Evolutionary conservation across 2,113 vertebrate species (phyloP).

Genomic region (Oceanodroma tethys): DNA sequence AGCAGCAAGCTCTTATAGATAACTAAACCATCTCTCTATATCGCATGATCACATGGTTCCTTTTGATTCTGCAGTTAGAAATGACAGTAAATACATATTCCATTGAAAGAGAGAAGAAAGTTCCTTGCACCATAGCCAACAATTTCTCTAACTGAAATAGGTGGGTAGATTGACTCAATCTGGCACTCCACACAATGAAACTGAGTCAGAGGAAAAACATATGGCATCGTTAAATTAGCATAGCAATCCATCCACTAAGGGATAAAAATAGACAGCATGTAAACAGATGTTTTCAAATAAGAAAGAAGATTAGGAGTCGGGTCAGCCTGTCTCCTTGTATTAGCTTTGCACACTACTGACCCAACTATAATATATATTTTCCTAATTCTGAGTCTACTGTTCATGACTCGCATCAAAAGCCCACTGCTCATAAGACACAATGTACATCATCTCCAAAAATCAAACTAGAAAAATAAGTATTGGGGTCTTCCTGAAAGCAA

Average conservation of each 20-base stretch:
- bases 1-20: background rate
- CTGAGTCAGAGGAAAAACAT: background rate
- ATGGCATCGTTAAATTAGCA: background rate
- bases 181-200: background rate
- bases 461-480: background rate
- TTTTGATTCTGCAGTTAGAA: background rate
- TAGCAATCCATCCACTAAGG: background rate
- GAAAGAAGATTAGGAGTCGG: background rate
- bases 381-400: background rate
- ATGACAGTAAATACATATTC: background rate
- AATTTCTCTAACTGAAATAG: background rate
- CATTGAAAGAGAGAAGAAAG: background rate
- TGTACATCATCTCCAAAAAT: accelerated
- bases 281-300: background rate
- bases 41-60: background rate
- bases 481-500: background rate
- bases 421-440: background rate
- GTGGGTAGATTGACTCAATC: background rate
- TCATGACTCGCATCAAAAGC: background rate
- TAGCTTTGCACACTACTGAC: background rate
- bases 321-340: background rate
- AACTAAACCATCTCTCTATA: too few species aligned
- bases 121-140: background rate
- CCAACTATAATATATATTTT: background rate
- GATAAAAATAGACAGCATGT: background rate